phyloP scores from a whole-genome alignment of 30 jellyfish, hydroid and myxozoan genomes.

The Rhopilema esculentum region DNA sequence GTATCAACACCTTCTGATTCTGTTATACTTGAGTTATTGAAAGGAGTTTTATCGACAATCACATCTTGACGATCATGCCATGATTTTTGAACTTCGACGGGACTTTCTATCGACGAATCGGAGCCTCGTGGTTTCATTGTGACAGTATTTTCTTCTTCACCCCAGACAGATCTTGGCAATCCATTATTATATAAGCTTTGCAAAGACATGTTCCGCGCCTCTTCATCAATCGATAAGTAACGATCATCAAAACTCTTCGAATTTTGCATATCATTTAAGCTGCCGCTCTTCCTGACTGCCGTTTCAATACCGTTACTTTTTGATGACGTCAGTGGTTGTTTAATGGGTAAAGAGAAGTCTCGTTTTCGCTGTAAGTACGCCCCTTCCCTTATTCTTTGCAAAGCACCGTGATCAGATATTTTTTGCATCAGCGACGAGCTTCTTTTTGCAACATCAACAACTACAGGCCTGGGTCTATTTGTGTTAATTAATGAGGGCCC shows the following conservation, averaged over 20 bases:
- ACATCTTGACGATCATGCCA: neutral
- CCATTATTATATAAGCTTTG: neutral
- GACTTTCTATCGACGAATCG: neutral
- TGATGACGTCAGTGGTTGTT: neutral
- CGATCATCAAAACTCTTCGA: slow-evolving; percentile 37
- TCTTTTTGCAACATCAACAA: neutral
- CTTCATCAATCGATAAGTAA: neutral
- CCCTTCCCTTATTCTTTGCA: slow-evolving; percentile 64
- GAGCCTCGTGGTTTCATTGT: neutral
- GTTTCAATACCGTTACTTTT: neutral
- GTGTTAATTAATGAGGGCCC: neutral
- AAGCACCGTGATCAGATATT: slow-evolving; percentile 54
- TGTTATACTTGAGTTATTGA: neutral
- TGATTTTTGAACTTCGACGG: neutral
- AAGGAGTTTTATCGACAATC: neutral
- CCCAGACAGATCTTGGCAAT: neutral
- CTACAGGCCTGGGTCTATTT: neutral
- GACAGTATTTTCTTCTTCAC: neutral
- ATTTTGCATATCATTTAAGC: neutral
- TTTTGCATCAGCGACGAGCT: slow-evolving; percentile 44
- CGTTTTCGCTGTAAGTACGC: slow-evolving; percentile 58
- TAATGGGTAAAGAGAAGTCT: slow-evolving; percentile 14
- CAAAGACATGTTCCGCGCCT: neutral
- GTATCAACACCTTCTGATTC: neutral
- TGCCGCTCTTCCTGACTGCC: neutral